Evolutionary conservation across 2,113 vertebrate genomes (phyloP).

Genomic region (Morone chrysops): DNA sequence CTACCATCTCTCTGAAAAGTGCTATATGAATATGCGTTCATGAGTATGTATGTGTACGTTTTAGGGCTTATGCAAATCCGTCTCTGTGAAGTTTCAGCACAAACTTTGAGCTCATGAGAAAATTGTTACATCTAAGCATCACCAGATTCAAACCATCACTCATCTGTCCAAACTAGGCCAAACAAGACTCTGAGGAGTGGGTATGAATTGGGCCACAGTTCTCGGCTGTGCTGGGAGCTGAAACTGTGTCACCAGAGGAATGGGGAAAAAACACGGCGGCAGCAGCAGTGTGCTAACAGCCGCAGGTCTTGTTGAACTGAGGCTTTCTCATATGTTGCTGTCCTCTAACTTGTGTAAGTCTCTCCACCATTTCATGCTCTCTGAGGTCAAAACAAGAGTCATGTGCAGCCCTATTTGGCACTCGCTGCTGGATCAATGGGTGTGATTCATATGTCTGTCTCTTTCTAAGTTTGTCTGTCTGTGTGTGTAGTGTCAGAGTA

Average conservation of each 20-base stretch:
- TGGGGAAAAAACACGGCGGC: conserved; percentile 24
- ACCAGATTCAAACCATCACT: conserved; percentile 34
- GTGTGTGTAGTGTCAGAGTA: background rate
- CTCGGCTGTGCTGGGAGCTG: conserved; percentile 54
- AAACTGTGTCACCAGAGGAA: conserved; percentile 73
- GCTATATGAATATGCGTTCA: no score
- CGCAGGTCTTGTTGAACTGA: conserved; percentile 8
- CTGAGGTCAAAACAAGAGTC: background rate
- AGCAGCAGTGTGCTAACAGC: conserved; percentile 17
- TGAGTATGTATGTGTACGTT: background rate
- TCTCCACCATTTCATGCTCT: conserved; percentile 17
- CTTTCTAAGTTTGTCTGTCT: conserved; percentile 39
- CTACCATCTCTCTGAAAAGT: no score
- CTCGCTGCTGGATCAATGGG: conserved; percentile 8
- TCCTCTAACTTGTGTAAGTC: background rate
- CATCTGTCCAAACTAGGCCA: conserved; percentile 66
- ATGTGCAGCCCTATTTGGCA: background rate
- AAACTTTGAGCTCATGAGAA: conserved; percentile 29
- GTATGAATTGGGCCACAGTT: conserved; percentile 75
- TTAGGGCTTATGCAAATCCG: background rate
- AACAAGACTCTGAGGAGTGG: conserved; percentile 53
- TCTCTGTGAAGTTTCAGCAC: background rate
- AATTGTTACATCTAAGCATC: conserved; percentile 18
- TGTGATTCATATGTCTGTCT: conserved; percentile 27
- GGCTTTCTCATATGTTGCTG: conserved; percentile 20